Evolutionary conservation across 2,113 vertebrate genomes (phyloP).

Genomic region (Cavia porcellus): DNA sequence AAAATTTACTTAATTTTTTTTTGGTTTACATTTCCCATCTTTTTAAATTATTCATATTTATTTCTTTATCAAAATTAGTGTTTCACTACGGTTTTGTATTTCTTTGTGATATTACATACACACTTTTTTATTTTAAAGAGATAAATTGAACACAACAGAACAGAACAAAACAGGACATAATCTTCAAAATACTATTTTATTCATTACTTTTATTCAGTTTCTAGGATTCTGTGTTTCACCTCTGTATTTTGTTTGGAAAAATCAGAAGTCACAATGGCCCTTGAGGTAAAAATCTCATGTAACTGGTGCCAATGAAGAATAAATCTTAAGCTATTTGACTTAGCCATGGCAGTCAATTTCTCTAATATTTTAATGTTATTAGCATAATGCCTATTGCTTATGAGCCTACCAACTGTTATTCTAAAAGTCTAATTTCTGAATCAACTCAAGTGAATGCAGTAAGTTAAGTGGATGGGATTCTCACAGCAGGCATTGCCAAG

Average conservation of each 20-base stretch:
- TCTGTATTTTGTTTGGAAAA: not conserved
- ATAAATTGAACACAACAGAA: too few relatives aligned
- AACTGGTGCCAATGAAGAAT: not conserved
- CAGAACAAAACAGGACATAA: too few relatives aligned
- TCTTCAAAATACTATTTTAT: not conserved
- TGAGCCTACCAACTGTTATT: not conserved
- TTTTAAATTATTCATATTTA: not conserved
- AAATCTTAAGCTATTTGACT: not conserved
- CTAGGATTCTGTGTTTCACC: not conserved
- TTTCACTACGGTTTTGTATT: not conserved
- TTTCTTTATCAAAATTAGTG: not conserved
- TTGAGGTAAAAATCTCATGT: not conserved
- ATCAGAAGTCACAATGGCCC: not conserved
- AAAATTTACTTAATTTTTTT: not conserved
- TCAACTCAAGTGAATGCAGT: not conserved
- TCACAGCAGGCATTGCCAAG: not conserved
- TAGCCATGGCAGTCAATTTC: not conserved
- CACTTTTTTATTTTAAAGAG: not conserved
- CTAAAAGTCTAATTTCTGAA: not conserved
- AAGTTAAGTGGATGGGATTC: not conserved
- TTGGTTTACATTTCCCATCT: not conserved
- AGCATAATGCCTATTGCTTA: not conserved
- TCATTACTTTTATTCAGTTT: not conserved
- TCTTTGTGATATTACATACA: not conserved
- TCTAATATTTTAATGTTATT: not conserved